These are phyloP conservation scores for Orestias chungarensis DNA, from an alignment of 2,797 vertebrate species.

Conservation along the genomic window DNA sequence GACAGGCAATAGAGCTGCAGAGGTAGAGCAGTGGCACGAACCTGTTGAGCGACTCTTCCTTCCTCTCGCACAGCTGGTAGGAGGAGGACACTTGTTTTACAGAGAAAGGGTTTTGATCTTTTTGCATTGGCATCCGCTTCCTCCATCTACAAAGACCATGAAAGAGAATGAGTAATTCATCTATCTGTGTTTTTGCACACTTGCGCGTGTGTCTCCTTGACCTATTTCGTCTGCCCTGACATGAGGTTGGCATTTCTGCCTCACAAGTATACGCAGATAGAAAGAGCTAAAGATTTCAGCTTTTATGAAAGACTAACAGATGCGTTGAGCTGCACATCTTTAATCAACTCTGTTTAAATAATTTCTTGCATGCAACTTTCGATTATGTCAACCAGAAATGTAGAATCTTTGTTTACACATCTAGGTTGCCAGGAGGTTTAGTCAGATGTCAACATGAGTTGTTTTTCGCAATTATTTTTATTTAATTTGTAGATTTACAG, in stretches of 20 bases:
- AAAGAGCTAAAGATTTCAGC: constrained; percentile 17
- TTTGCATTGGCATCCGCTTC: constrained; percentile 86
- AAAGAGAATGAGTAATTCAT: constrained; percentile 81
- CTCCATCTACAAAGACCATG: constrained; percentile 85
- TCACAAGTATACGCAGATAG: constrained; percentile 33
- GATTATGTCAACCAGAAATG: constrained; percentile 7
- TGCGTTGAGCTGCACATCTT: not conserved
- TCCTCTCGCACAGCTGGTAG: constrained; percentile 76
- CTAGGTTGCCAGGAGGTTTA: not conserved
- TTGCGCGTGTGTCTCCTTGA: constrained; percentile 47
- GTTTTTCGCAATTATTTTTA: not conserved
- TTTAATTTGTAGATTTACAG: not conserved
- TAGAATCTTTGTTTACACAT: constrained; percentile 4
- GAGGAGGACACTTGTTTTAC: constrained; percentile 84
- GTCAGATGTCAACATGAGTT: not conserved
- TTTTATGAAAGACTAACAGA: constrained; percentile 20
- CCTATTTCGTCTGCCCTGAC: constrained; percentile 72
- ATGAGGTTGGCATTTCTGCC: constrained; percentile 66
- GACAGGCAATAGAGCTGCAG: constrained; percentile 37
- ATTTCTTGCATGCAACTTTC: not conserved
- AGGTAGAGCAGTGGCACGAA: constrained; percentile 60
- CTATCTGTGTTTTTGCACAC: constrained; percentile 42
- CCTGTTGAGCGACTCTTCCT: constrained; percentile 85
- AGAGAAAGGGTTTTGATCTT: constrained; percentile 82
- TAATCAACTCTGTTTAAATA: not conserved